Conservation (phyloP, 2,888 invertebrate species). For the Steromphala cineraria region DNA sequence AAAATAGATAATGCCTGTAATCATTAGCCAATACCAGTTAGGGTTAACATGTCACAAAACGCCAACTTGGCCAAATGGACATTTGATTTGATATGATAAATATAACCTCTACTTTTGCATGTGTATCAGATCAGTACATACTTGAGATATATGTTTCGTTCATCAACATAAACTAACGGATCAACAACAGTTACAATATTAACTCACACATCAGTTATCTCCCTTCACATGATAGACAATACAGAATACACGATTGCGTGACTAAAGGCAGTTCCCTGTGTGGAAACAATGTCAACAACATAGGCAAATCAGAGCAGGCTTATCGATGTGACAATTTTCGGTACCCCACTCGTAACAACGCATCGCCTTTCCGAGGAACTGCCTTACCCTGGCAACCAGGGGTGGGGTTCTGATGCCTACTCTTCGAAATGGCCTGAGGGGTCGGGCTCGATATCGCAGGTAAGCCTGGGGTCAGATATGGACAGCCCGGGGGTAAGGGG, state of each 20-base stretch:
- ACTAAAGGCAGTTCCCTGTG: too few relatives aligned
- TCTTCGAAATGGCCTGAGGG: neutral
- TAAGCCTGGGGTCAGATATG: neutral
- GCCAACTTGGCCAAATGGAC: too few relatives aligned
- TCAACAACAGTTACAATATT: too few relatives aligned
- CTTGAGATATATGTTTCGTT: too few relatives aligned
- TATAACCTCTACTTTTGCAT: too few relatives aligned
- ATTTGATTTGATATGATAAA: too few relatives aligned
- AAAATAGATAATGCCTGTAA: too few relatives aligned
- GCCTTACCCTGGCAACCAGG: neutral
- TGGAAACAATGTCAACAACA: neutral
- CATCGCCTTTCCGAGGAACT: neutral
- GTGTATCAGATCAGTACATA: too few relatives aligned
- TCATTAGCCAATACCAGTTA: too few relatives aligned
- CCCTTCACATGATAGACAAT: neutral
- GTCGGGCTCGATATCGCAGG: neutral
- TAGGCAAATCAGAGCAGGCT: neutral
- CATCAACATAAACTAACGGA: too few relatives aligned
- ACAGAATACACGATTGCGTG: neutral
- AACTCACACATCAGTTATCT: neutral
- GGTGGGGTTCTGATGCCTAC: neutral
- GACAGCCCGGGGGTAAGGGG: neutral
- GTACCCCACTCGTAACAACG: neutral
- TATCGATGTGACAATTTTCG: neutral
- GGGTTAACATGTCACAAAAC: too few relatives aligned